Evolutionary conservation across 2,797 vertebrate species (phyloP).

Genomic region (Oophaga sylvatica): DNA sequence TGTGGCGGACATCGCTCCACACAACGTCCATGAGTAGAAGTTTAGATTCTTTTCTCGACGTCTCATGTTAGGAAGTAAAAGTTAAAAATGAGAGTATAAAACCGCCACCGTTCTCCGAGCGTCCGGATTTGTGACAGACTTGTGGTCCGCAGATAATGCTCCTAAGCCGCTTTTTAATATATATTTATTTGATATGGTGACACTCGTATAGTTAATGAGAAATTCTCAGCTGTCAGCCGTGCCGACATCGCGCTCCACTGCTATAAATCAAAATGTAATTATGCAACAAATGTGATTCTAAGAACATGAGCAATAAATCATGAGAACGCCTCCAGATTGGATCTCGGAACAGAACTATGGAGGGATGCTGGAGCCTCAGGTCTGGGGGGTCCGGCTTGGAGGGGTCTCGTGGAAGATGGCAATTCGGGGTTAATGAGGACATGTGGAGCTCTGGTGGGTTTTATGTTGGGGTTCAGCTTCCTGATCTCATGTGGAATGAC

Average conservation of each 20-base stretch:
- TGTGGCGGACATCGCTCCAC: background rate
- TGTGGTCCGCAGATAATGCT: conserved; percentile 34
- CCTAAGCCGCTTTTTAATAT: conserved; percentile 32
- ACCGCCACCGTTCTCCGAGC: background rate
- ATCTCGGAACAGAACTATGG: background rate
- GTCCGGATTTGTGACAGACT: conserved; percentile 19
- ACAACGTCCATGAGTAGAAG: background rate
- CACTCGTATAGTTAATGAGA: conserved; percentile 52
- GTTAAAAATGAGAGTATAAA: background rate
- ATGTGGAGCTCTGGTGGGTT: background rate
- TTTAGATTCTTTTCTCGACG: background rate
- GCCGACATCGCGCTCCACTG: conserved; percentile 14
- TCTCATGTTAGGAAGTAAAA: background rate
- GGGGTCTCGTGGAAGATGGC: background rate
- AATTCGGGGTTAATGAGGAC: conserved; percentile 22
- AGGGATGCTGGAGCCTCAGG: background rate
- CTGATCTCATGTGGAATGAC: too few relatives aligned
- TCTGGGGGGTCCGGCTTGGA: background rate
- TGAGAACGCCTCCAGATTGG: conserved; percentile 7
- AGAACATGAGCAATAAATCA: conserved; percentile 53
- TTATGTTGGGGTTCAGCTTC: too few relatives aligned
- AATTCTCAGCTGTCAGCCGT: conserved; percentile 49
- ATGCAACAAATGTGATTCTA: conserved; percentile 56
- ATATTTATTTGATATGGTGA: conserved; percentile 56
- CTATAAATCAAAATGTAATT: conserved; percentile 60